Conservation (phyloP, 2,797 vertebrate genomes). For the Valencia hispanica region DNA sequence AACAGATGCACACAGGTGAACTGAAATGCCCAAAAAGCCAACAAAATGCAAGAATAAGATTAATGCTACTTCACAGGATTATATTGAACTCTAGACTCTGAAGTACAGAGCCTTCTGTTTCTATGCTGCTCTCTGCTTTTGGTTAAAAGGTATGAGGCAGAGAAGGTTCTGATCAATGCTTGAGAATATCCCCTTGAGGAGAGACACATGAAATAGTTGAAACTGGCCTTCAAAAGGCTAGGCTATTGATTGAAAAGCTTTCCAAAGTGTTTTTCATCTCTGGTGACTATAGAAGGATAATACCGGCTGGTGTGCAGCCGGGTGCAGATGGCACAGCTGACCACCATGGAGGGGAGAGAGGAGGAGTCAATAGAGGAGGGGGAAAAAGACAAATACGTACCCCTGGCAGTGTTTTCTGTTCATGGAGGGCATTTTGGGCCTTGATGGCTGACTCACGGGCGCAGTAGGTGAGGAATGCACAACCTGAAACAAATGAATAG, state of each 20-base stretch:
- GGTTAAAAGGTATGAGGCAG: constrained; percentile 58
- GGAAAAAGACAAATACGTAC: constrained; percentile 80
- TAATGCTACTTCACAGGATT: background rate
- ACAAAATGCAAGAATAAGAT: constrained; percentile 2
- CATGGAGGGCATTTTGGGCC: constrained; percentile 97
- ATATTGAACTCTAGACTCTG: constrained; percentile 23
- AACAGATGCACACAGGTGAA: constrained; percentile 5
- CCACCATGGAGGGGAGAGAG: constrained; percentile 45
- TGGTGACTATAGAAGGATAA: constrained; percentile 57
- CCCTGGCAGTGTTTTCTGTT: constrained; percentile 98
- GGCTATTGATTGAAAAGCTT: constrained; percentile 78
- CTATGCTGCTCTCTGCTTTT: constrained; percentile 60
- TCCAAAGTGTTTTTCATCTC: constrained; percentile 74
- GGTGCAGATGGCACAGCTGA: constrained; percentile 67
- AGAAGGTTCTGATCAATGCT: constrained; percentile 76
- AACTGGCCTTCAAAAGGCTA: constrained; percentile 74
- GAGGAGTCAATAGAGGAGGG: constrained; percentile 11
- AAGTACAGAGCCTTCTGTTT: constrained; percentile 45
- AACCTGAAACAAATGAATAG: constrained; percentile 82
- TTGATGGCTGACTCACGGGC: constrained; percentile 98
- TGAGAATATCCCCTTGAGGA: constrained; percentile 67
- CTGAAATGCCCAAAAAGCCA: background rate
- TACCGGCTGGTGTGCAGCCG: constrained; percentile 61
- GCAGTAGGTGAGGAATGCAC: constrained; percentile 98
- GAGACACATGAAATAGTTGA: constrained; percentile 73